Evolutionary conservation across 1,140 invertebrate genomes (phyloP).

Genomic region (Cryptotermes secundus): DNA sequence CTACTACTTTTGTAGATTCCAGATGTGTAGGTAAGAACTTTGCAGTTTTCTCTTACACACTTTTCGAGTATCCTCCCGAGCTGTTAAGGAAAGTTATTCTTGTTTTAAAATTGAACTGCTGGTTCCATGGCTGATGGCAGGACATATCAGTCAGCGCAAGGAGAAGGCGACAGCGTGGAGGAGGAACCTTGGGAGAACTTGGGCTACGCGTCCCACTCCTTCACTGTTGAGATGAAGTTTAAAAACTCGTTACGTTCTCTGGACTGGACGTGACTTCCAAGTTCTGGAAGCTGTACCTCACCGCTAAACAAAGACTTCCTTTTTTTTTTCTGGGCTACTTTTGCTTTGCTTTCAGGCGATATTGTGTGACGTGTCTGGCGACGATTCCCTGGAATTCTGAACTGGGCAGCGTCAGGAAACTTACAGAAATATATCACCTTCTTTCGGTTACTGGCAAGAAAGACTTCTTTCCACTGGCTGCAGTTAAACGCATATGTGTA

Average conservation of each 20-base stretch:
- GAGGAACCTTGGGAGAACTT: neutral
- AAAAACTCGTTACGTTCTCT: neutral
- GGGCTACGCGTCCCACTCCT: neutral
- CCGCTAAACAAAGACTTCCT: neutral
- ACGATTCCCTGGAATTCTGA: neutral
- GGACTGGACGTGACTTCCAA: slow-evolving; percentile 9
- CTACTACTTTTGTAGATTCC: no score
- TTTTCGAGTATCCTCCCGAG: neutral
- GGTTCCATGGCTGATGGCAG: neutral
- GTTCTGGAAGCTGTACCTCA: neutral
- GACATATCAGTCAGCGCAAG: neutral
- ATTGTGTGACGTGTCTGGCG: neutral
- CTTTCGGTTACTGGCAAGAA: neutral
- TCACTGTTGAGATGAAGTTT: neutral
- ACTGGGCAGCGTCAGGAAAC: neutral
- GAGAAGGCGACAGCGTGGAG: neutral
- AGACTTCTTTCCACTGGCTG: no score
- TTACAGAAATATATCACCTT: neutral
- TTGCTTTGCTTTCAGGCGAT: neutral
- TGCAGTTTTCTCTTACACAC: no score
- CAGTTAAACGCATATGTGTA: no score
- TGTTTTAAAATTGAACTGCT: neutral
- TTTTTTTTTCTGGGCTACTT: neutral
- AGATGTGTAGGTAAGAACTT: no score
- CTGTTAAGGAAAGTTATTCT: neutral